Evolutionary conservation across 2,113 vertebrate species (phyloP).

Genomic region (Anolis sagrei): DNA sequence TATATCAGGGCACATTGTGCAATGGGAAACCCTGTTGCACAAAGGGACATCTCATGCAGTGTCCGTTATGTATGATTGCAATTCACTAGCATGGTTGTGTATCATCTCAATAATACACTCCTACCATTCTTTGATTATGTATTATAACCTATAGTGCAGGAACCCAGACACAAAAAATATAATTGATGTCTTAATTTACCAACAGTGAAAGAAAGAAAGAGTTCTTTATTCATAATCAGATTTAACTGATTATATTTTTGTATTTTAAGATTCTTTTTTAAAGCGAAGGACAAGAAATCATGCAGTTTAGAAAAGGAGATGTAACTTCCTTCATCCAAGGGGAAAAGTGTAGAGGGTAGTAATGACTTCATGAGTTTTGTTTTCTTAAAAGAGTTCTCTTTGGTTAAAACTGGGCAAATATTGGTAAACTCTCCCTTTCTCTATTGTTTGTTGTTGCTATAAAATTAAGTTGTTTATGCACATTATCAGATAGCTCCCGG

Average conservation of each 20-base stretch:
- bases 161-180: too few relatives aligned
- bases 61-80: too few relatives aligned
- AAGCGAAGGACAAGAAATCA: neutral
- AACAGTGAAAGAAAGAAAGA: neutral
- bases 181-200: neutral
- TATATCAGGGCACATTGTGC: too few relatives aligned
- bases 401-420: conserved; percentile 53
- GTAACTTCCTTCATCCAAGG: conserved; percentile 5
- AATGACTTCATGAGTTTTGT: neutral
- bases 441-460: conserved; percentile 11
- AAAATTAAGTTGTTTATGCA: conserved; percentile 32
- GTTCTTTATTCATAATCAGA: neutral
- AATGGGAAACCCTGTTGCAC: too few relatives aligned
- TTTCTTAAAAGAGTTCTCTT: neutral
- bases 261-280: neutral
- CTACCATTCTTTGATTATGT: neutral
- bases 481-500: conserved; percentile 29
- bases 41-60: too few relatives aligned
- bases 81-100: too few relatives aligned
- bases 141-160: neutral
- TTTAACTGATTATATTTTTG: neutral
- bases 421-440: conserved; percentile 24
- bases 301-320: neutral
- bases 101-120: too few relatives aligned
- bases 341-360: neutral